Evolutionary conservation across 1,140 invertebrate species (phyloP).

Genomic region (Drosophila ogumai): DNA sequence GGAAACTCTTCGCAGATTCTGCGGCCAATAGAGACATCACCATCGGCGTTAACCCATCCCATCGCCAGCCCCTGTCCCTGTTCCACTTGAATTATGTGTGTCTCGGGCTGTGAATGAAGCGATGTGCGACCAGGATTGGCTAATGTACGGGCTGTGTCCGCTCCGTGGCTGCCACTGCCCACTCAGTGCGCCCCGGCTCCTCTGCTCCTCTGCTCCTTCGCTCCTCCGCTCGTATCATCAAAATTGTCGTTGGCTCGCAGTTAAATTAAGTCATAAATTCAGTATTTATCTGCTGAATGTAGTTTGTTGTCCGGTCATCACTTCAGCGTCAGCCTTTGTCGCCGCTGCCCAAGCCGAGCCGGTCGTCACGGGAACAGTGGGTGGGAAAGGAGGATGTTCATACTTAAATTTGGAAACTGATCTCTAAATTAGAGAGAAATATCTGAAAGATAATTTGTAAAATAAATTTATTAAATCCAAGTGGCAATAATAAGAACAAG

Average conservation of each 20-base stretch:
- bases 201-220: background rate
- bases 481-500: too few species aligned
- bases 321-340: slow-evolving; percentile 81
- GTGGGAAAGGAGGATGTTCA: background rate
- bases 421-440: background rate
- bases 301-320: slow-evolving; percentile 85
- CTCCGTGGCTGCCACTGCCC: slow-evolving; percentile 74
- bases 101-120: slow-evolving; percentile 78
- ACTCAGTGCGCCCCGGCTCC: slow-evolving; percentile 47
- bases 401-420: too few species aligned
- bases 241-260: slow-evolving; percentile 83
- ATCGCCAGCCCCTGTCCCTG: slow-evolving; percentile 2
- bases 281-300: slow-evolving; percentile 84
- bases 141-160: slow-evolving; percentile 66
- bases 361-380: slow-evolving; percentile 45
- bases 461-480: too few species aligned
- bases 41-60: slow-evolving; percentile 53
- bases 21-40: slow-evolving; percentile 80
- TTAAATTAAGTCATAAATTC: slow-evolving; percentile 85
- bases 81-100: slow-evolving; percentile 72
- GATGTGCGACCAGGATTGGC: slow-evolving; percentile 80
- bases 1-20: slow-evolving; percentile 61
- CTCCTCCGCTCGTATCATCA: slow-evolving; percentile 61
- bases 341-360: slow-evolving; percentile 47
- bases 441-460: too few species aligned